phyloP scores from a whole-genome alignment of 2,888 invertebrate species.

The Eupithecia subumbrata region DNA sequence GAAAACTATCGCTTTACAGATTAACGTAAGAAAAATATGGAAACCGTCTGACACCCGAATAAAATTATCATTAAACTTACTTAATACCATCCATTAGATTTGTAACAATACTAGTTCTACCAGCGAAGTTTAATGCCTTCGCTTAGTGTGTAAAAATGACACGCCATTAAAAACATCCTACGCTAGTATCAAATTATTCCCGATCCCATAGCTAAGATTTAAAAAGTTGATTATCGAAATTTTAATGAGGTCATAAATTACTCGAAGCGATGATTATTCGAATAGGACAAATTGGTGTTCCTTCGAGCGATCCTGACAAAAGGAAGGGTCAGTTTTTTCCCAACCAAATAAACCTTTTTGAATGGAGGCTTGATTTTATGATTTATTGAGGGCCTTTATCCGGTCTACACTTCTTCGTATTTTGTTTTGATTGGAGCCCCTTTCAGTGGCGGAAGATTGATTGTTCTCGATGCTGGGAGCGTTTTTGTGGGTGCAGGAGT shows the following conservation, averaged over 20 bases:
- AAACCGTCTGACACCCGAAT: slow-evolving; percentile 38
- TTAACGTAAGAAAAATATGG: slow-evolving; percentile 28
- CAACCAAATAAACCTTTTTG: slow-evolving; percentile 75
- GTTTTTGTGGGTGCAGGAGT: slow-evolving; percentile 76
- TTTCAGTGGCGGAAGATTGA: slow-evolving; percentile 80
- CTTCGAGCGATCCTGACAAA: slow-evolving; percentile 69
- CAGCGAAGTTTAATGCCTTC: slow-evolving; percentile 56
- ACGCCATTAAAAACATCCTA: slow-evolving; percentile 73
- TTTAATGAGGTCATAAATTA: slow-evolving; percentile 81
- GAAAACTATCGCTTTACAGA: slow-evolving; percentile 35
- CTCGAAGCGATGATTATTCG: slow-evolving; percentile 70
- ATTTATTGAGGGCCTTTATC: slow-evolving; percentile 81
- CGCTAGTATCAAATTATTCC: slow-evolving; percentile 55
- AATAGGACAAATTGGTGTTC: slow-evolving; percentile 80
- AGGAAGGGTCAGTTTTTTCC: slow-evolving; percentile 74
- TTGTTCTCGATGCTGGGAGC: slow-evolving; percentile 79
- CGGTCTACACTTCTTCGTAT: slow-evolving; percentile 74
- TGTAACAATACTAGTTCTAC: slow-evolving; percentile 57
- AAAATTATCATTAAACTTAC: slow-evolving; percentile 53
- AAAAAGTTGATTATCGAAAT: slow-evolving; percentile 73
- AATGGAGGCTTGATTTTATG: slow-evolving; percentile 82
- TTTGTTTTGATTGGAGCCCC: slow-evolving; percentile 83
- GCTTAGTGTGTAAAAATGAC: slow-evolving; percentile 63
- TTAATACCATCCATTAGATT: slow-evolving; percentile 55
- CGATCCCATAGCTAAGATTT: slow-evolving; percentile 37